Conservation (phyloP, 2,113 vertebrate species). For the Ceyx margarethae region DNA sequence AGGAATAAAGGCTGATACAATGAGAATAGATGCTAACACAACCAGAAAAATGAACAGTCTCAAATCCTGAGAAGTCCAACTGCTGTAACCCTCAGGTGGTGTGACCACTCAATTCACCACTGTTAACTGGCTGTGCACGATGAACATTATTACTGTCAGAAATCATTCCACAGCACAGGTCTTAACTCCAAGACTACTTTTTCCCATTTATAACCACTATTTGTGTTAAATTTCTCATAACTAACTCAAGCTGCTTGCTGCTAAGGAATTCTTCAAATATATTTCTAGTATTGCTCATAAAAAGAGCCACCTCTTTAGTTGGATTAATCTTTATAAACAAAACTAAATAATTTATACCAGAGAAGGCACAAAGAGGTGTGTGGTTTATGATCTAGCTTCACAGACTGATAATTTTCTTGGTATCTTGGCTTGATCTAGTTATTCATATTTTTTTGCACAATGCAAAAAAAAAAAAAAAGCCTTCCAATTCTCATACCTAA, state of each 20-base stretch:
- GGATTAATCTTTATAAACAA: not conserved
- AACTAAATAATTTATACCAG: slow-evolving; percentile 4
- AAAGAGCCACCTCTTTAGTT: not conserved
- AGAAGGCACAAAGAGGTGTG: not conserved
- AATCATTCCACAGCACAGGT: not conserved
- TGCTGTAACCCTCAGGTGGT: not conserved
- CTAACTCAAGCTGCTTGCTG: not conserved
- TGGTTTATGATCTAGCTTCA: not conserved
- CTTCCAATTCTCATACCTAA: not conserved
- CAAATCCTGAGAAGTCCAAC: not conserved
- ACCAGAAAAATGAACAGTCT: not conserved
- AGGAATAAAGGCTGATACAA: not conserved
- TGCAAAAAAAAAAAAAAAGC: not conserved
- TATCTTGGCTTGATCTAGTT: slow-evolving; percentile 12
- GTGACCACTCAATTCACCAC: not conserved
- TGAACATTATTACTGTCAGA: not conserved
- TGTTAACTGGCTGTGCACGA: not conserved
- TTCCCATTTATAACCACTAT: rapidly evolving
- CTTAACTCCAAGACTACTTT: not conserved
- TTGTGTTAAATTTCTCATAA: not conserved
- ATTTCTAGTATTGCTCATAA: not conserved
- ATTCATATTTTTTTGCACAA: slow-evolving; percentile 7
- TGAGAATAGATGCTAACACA: not conserved
- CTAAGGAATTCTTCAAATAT: not conserved
- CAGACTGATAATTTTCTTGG: not conserved